Evolutionary conservation across 2,113 vertebrate species (phyloP), one percentile per base, ranked within the genome.

Genomic region (Corydoras sp.): DNA sequence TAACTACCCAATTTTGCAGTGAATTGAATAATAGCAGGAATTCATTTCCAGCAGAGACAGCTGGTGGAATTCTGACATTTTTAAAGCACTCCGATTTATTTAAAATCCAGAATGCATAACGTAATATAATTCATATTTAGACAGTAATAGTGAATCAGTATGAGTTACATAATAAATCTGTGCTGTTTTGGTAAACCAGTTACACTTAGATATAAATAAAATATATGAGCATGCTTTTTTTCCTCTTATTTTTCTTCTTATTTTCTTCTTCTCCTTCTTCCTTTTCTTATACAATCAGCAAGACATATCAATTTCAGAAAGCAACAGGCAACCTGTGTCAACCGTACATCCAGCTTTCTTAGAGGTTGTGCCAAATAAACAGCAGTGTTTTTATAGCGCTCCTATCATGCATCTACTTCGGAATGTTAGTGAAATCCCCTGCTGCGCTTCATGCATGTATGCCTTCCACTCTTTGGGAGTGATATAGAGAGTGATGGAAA

Each of bases 271-370:
- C 74, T 75, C 77, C 75, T 30, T 81, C 72, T 65, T 62, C 73
- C 68, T 68, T 69, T 73, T 83, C 49, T 83, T 81, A 84, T 77
- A 83, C 82, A 83, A 84, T 76, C 65, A 60, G 80, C 74, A 82
- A 84, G 85, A 77, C 86, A 89, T 88, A 88, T 86, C 89, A 90
- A 88, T 89, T 86, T 85, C 86, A 88, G 31, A 61, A 78, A 68
- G 73, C 76, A 86, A 83, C 84, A 81, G 82, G 79, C 75, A 30
- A 77, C 69, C 78, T 76, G 69, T 76, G 12, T 85, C 69, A 80
- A 72, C 58, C 79, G 79, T 75, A 86, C 83, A 83, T 86, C 76
- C 71, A 82, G 69, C 63, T 68, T 29, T 2, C 82, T 73, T 11
- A 60, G 72, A 68, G 75, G 59, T 68, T 60, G 68, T 65, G 31